A percentile compares a stretch with the other conserved stretches of the same genome.
Evolutionary conservation across 1,140 invertebrate species (phyloP).

Genomic region (Bombus picipes): DNA sequence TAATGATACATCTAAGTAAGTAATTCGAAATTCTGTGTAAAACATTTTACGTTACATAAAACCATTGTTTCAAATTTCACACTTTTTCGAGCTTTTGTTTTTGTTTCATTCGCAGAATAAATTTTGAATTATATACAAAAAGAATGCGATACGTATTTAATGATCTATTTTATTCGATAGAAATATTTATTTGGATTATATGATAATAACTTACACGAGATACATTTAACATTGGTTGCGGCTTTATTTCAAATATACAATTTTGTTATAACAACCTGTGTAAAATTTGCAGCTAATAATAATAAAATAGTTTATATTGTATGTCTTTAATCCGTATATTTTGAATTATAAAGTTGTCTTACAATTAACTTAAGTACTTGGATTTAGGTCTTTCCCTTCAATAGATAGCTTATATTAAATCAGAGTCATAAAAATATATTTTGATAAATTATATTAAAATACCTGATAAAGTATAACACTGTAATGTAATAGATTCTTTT

Average conservation of each 20-base stretch:
- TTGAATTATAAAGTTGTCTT: conserved; percentile 42
- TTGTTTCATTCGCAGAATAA: background rate
- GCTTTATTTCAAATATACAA: conserved; percentile 63
- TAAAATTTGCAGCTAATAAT: conserved; percentile 49
- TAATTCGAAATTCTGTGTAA: conserved; percentile 74
- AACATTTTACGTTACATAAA: conserved; percentile 74
- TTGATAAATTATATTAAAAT: conserved; percentile 46
- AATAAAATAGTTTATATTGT: background rate
- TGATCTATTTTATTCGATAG: background rate
- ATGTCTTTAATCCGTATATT: conserved; percentile 14
- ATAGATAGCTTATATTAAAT: conserved; percentile 16
- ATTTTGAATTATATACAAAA: conserved; percentile 28
- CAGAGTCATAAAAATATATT: conserved; percentile 46
- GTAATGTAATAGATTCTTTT: conserved; percentile 26
- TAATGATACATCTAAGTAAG: conserved; percentile 67
- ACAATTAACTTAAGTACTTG: conserved; percentile 7
- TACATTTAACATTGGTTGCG: conserved; percentile 38
- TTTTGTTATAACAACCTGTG: conserved; percentile 56
- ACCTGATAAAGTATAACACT: conserved; percentile 18
- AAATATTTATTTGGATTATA: background rate
- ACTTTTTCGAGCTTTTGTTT: background rate
- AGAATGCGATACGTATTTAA: background rate
- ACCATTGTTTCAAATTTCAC: conserved; percentile 70
- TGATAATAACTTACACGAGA: background rate
- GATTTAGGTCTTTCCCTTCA: conserved; percentile 10